phyloP scores from a whole-genome alignment of 2,888 invertebrate genomes.

The Chaetogeoica ovagalla region DNA sequence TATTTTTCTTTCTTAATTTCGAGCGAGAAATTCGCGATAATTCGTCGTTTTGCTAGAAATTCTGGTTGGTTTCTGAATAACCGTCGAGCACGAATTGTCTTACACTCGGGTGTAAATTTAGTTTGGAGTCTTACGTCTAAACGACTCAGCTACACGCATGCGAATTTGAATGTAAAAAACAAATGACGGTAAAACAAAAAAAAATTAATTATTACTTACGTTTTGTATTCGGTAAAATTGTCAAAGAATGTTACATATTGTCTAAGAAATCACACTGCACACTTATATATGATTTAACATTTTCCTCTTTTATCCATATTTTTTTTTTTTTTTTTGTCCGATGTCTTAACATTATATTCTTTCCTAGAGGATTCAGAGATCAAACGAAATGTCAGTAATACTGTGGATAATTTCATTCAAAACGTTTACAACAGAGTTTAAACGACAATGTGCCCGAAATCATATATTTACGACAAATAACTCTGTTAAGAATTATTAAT shows the following conservation, averaged over 20 bases:
- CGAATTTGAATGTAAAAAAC: too few species aligned
- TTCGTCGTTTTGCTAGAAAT: neutral
- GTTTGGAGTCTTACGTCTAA: too few species aligned
- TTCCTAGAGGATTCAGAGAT: neutral
- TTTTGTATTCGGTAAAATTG: too few species aligned
- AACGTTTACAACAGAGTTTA: neutral
- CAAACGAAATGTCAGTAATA: neutral
- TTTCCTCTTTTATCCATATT: neutral
- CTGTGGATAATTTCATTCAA: neutral
- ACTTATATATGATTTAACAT: conserved; percentile 3
- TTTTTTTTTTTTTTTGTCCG: neutral
- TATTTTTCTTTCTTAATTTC: too few species aligned
- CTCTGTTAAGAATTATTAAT: too few species aligned
- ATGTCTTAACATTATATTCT: neutral
- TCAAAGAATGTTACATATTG: too few species aligned
- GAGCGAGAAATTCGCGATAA: neutral
- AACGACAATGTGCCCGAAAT: neutral
- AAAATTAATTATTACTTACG: too few species aligned
- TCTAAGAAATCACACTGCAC: neutral
- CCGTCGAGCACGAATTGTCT: neutral
- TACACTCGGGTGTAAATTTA: neutral
- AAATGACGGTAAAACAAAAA: too few species aligned
- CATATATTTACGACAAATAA: neutral
- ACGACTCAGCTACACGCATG: too few species aligned
- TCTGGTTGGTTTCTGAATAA: neutral